A percentile compares a stretch with the other conserved stretches of the same genome.
Conservation (phyloP, 2,888 invertebrate species). For the Quadroppia sp. region DNA sequence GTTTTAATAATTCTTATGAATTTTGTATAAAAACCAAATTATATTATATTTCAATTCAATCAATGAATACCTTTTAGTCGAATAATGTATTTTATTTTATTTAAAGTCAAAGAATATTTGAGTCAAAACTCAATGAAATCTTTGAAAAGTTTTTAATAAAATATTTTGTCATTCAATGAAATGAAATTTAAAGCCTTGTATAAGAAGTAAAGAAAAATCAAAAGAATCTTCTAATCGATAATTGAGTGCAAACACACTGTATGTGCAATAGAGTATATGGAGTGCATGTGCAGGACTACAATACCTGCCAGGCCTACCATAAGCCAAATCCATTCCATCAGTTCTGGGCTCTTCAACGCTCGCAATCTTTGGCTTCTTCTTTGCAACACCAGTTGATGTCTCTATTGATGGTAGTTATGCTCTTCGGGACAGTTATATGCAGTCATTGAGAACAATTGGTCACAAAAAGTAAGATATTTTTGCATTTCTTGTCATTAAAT, state of each 20-base stretch:
- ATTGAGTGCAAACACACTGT: not conserved
- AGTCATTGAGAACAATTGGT: no score
- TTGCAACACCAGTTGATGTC: constrained; percentile 23
- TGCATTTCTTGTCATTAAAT: no score
- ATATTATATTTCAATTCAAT: no score
- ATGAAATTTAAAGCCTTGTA: not conserved
- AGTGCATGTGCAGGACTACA: constrained; percentile 16
- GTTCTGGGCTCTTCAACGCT: not conserved
- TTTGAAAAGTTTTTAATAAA: constrained; percentile 17
- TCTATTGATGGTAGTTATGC: not conserved
- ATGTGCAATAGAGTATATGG: not conserved
- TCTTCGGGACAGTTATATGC: not conserved
- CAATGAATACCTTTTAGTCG: no score
- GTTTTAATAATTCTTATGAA: no score
- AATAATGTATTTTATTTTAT: no score
- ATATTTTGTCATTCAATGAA: no score
- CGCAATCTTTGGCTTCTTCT: not conserved
- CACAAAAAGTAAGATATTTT: no score
- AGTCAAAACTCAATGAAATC: not conserved
- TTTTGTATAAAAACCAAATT: no score
- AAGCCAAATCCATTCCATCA: not conserved
- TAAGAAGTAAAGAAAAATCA: constrained; percentile 6
- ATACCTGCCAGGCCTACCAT: not conserved
- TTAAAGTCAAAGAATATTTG: not conserved
- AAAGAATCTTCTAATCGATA: constrained; percentile 31